These are phyloP conservation scores for Mesorhabditis spiculigera DNA, from an alignment of 2,888 invertebrate species.

Conservation along the genomic window DNA sequence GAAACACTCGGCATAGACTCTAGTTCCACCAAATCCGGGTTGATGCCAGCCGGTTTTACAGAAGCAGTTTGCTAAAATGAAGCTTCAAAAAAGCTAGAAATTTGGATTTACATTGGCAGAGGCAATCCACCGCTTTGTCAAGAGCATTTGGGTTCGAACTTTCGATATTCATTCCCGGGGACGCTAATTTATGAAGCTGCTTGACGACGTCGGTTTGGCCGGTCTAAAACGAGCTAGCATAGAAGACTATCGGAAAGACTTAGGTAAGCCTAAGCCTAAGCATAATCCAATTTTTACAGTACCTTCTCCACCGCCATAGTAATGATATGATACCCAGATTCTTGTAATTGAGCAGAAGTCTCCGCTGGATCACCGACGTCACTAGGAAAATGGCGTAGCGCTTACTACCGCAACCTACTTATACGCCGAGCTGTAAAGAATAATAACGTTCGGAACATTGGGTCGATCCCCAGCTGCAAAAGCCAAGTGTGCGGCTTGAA, in stretches of 20 bases:
- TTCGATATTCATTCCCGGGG: not conserved
- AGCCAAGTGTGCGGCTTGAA: not conserved
- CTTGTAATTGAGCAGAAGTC: not conserved
- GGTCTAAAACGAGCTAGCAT: not conserved
- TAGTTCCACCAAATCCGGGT: not conserved
- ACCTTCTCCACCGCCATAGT: constrained; percentile 1
- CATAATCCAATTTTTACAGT: not conserved
- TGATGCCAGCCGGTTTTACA: not conserved
- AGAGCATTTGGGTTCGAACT: not conserved
- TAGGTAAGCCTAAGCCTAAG: too few relatives aligned
- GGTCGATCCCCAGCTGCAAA: not conserved
- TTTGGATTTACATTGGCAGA: not conserved
- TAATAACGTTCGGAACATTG: not conserved
- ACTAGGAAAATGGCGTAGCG: not conserved
- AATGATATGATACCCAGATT: not conserved
- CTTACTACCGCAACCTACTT: not conserved
- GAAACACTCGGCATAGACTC: not conserved
- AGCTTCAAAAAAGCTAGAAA: not conserved
- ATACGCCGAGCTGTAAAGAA: not conserved
- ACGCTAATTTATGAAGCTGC: not conserved
- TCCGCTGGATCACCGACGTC: not conserved
- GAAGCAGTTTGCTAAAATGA: not conserved
- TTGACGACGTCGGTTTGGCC: not conserved
- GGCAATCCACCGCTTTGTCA: not conserved
- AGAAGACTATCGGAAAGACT: too few relatives aligned